Conservation (phyloP, 2,797 vertebrate genomes). For the Sphenopsis melanotis region DNA sequence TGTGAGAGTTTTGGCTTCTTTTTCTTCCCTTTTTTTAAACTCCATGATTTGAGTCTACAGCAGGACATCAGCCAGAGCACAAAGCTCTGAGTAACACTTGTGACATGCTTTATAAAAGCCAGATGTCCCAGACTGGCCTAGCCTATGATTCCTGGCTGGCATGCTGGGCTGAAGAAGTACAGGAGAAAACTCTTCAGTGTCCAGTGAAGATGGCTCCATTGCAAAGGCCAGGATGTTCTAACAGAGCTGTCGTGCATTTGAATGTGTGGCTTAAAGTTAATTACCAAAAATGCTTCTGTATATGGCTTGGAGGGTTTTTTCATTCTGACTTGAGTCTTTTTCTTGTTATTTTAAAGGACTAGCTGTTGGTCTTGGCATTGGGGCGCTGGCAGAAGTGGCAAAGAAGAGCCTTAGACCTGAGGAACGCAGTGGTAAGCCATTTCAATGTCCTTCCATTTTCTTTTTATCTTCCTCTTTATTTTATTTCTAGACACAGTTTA, state of each 20-base stretch:
- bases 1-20: not conserved
- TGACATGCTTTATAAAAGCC: not conserved
- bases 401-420: conserved; percentile 90
- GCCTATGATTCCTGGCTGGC: not conserved
- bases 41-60: not conserved
- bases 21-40: not conserved
- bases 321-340: not conserved
- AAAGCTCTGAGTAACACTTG: not conserved
- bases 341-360: conserved; percentile 77
- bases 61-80: not conserved
- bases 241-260: not conserved
- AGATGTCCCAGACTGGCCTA: not conserved
- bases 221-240: not conserved
- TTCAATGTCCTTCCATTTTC: not conserved
- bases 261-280: not conserved
- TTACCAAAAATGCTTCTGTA: not conserved
- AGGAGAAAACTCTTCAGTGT: not conserved
- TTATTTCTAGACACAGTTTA: not conserved
- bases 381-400: conserved; percentile 92
- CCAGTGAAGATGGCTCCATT: not conserved
- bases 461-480: not conserved
- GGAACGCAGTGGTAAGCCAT: conserved; percentile 76
- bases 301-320: not conserved
- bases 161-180: not conserved
- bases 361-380: conserved; percentile 92